Percentiles rank a stretch among this genome's conserved stretches.
Conservation (phyloP, 2,888 invertebrate genomes). For the Netelia fuscicornis region DNA sequence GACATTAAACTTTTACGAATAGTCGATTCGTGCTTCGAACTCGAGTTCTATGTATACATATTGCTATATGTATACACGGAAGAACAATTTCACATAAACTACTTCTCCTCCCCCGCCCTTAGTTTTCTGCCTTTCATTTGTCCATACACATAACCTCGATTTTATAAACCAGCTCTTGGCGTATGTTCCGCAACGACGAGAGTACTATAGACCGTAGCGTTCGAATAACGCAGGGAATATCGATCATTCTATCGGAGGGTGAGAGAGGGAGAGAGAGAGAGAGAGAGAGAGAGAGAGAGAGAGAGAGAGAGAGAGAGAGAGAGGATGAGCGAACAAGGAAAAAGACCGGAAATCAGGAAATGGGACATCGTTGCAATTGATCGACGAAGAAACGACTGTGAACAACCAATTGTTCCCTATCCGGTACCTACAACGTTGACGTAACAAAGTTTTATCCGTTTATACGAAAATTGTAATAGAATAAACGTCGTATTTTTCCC, state of each 20-base stretch:
- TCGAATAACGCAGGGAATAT: constrained; percentile 29
- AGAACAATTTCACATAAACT: constrained; percentile 34
- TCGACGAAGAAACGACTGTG: not conserved
- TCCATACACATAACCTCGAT: constrained; percentile 20
- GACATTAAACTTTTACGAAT: constrained; percentile 73
- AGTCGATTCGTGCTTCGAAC: constrained; percentile 54
- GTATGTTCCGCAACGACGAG: constrained; percentile 3
- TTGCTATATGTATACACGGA: constrained; percentile 22
- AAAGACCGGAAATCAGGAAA: constrained; percentile 22
- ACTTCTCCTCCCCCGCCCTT: not conserved
- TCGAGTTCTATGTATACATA: constrained; percentile 17
- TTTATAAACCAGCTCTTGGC: constrained; percentile 14
- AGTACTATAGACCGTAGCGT: constrained; percentile 1
- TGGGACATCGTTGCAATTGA: constrained; percentile 24
- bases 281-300: not conserved
- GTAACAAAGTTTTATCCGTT: not conserved
- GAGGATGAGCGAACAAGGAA: not conserved
- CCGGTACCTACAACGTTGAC: not conserved
- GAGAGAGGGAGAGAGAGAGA: not conserved
- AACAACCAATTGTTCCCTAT: not conserved
- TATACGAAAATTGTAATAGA: too few relatives aligned
- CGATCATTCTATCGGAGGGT: constrained; percentile 16
- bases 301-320: not conserved
- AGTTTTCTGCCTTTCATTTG: not conserved
- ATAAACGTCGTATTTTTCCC: too few relatives aligned